Evolutionary conservation across 2,888 invertebrate species (phyloP), one percentile per base, ranked within the genome.

Genomic region (Oeneis ivallda): DNA sequence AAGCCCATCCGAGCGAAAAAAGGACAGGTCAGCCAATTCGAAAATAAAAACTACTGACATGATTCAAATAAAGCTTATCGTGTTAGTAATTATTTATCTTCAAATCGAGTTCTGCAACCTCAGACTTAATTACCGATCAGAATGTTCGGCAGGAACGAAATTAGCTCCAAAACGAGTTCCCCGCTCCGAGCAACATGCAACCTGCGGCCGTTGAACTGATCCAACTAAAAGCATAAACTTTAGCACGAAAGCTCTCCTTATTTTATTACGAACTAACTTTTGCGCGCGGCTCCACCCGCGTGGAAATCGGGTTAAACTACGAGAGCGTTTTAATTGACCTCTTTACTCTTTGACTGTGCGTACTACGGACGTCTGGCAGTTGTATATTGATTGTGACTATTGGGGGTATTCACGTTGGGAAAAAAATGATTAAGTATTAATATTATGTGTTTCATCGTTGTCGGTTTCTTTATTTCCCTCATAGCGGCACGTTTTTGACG

Each of bases 111-210:
- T 61, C 50, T 26, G 61, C 39, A 26, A 34, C 34, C 61, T n/a
- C 49, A 15, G n/a, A 15, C 32, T 50, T 61, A 52, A 52, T 60
- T 61, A 61, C 41, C 50, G 37, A 61, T 52, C 50, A 61, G 37
- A 52, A 41, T 26, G 50, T 61, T 61, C 61, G 61, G 17, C 50
- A 50, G 52, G 49, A 50, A 41, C 61, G 41, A 61, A 61, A 41
- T 61, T 41, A 61, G 61, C 61, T 61, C 52, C 52, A 8, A 61
- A 61, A 61, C 61, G 52, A 52, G 61, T 60, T 61, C 41, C 60
- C 61, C 2, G 26, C 26, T 26, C 52, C 52, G 39, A 61, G 41
- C 41, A 5, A 50, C 61, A 61, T 52, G 61, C 61, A 52, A 50
- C 61, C 61, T 10, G 52, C 41, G 50, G 61, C 26, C 52, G 61